Evolutionary conservation across 2,113 vertebrate species (phyloP).

Genomic region (Mola mola): DNA sequence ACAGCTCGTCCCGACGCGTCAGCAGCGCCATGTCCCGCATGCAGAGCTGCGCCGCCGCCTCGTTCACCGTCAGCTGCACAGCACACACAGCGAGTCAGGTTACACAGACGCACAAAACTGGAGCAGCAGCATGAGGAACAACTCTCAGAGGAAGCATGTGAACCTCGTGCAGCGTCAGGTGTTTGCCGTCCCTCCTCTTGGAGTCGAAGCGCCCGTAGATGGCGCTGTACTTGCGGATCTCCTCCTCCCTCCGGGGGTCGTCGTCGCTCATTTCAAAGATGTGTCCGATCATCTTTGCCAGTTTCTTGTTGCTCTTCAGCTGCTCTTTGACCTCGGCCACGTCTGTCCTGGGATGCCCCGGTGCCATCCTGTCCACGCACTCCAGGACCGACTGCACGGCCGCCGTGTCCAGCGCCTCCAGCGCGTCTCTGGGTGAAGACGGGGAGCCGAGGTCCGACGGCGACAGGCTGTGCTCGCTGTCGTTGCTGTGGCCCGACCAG

Average conservation of each 20-base stretch:
- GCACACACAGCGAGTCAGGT: neutral
- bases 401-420: constrained; percentile 89
- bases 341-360: constrained; percentile 87
- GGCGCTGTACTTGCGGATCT: constrained; percentile 97
- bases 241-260: constrained; percentile 92
- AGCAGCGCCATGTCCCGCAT: constrained; percentile 91
- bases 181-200: constrained; percentile 96
- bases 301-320: constrained; percentile 94
- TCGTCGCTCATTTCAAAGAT: constrained; percentile 95
- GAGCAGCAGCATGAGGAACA: neutral
- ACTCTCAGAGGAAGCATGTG: neutral
- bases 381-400: constrained; percentile 93
- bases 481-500: constrained; percentile 90
- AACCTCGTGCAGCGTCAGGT: constrained; percentile 97
- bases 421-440: constrained; percentile 90
- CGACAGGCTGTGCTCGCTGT: constrained; percentile 92
- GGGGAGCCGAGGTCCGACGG: constrained; percentile 92
- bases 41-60: constrained; percentile 95
- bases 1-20: constrained; percentile 93
- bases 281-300: constrained; percentile 97
- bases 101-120: neutral
- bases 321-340: constrained; percentile 88
- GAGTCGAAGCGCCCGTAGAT: constrained; percentile 99
- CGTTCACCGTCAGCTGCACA: constrained; percentile 93
- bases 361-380: constrained; percentile 93